Evolutionary conservation across 2,113 vertebrate genomes (phyloP), one percentile per base, ranked within the genome.

Genomic region (Varanus komodoensis): DNA sequence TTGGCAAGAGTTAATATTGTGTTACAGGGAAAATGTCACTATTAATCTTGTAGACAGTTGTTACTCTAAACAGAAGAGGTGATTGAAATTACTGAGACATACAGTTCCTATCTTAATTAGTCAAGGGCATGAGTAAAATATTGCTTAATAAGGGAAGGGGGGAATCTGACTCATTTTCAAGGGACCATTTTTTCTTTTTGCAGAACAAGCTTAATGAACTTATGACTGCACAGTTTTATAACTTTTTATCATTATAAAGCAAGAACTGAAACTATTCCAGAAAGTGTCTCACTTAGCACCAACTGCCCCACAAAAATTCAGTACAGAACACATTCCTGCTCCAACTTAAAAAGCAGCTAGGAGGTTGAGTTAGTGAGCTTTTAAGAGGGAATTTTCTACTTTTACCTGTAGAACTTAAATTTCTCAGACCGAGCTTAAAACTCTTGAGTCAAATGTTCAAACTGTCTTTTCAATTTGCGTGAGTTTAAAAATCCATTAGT

Each of bases 31-130:
- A 89, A 89, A 87, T 89, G 84, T 93, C 68, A 82, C 84, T 91
- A 94, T 95, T 94, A 94, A 89, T 92, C 78, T 85, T 89, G 32
- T 88, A 95, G 93, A 94, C 93, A 96, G 91, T 95, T 96, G 92
- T 93, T 95, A 88, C 80, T 71, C 14, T 61, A 93, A 91, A 87
- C 12, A 32, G 32, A 92, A 92, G 87, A 87, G 87, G 85, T 95
- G 68, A 71, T 44, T 93, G 79, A 90, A 92, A 94, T 96, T 91
- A 92, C 84, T 95, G 93, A 94, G 80, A 74, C 83, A 83, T 92
- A 93, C 52, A 52, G 84, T 85, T 88, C 27, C 14, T 74, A 52
- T 44, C 14, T 48, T 90, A 64, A 38, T 85, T 15, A 64, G 73
- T 48, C 90, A 92, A 94, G 82, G 92, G 61, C 75, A 84, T 91